Conservation (phyloP, 2,888 invertebrate species). For the Drosophila nr. fundita region DNA sequence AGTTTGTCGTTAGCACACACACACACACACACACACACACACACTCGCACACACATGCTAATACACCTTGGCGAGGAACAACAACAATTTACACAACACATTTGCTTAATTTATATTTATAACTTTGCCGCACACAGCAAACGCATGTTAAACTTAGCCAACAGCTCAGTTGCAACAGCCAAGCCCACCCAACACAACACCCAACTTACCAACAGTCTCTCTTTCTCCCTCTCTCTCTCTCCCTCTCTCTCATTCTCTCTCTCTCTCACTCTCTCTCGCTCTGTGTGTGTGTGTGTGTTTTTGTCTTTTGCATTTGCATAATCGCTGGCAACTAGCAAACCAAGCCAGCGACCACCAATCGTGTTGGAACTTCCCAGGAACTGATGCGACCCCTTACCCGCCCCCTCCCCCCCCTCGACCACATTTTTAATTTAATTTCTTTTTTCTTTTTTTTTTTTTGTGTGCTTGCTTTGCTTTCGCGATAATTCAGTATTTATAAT, state of each 20-base stretch:
- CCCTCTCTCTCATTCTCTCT: too few species aligned
- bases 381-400: constrained; percentile 20
- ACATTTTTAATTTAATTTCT: not conserved
- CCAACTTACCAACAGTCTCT: constrained; percentile 14
- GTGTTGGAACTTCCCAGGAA: constrained; percentile 8
- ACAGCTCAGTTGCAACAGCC: constrained; percentile 21
- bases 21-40: constrained; percentile 22
- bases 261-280: too few species aligned
- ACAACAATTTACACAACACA: constrained; percentile 76
- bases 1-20: constrained; percentile 50
- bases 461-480: constrained; percentile 1
- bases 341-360: constrained; percentile 20
- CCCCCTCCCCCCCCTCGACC: not conserved
- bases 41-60: constrained; percentile 16
- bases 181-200: not conserved
- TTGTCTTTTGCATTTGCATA: constrained; percentile 69
- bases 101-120: constrained; percentile 81
- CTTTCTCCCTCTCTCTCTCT: too few species aligned
- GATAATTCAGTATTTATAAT: constrained; percentile 54
- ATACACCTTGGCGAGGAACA: constrained; percentile 49
- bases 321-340: constrained; percentile 60
- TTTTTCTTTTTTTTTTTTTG: not conserved
- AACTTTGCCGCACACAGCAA: constrained; percentile 58
- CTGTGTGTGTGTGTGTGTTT: constrained; percentile 18
- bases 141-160: constrained; percentile 47